Evolutionary conservation across 2,888 invertebrate genomes (phyloP), one percentile per base, ranked within the genome.

Genomic region (Heliconius sara): DNA sequence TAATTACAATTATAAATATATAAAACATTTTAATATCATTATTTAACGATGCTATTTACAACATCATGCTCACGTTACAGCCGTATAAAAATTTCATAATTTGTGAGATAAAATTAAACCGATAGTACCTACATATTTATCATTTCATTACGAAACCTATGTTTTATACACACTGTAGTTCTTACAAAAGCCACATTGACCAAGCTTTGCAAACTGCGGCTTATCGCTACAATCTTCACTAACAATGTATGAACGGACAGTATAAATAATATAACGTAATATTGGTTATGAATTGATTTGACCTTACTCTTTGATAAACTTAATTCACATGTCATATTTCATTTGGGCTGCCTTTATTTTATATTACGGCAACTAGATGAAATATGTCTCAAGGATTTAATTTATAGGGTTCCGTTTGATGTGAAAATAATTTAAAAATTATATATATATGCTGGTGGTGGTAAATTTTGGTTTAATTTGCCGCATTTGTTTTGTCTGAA

Each of bases 131-230:
- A 78, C 27, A 3, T 43, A 77, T 78, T 80, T 77, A 80, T 78
- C 71, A 77, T 70, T 63, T 47, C n/a, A 66, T 80, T 80, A 65
- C 77, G 30, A 77, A 80, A 80, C 39, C 30, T 30, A 72, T 66
- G 22, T 70, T 63, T 71, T 66, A 74, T 77, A 80, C 66, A 68
- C 68, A 74, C 67, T 60, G 75, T 79, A 60, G 39, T 73, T 79
- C 71, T 81, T 81, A 78, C 79, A 77, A 79, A 79, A 79, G 73
- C 60, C 27, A 68, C 67, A 67, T 77, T 81, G 73, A 72, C 75
- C 79, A 79, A 79, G 65, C 68, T 81, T 76, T 79, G 65, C 74
- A 79, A 68, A 65, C 34, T 34, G n/a, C 27, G 22, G 66, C 77
- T 79, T 81, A 79, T 77, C 79, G 47, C 13, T 68, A 72, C 47